phyloP scores from a whole-genome alignment of 1,140 invertebrate species.

The Antheraea mylitta region DNA sequence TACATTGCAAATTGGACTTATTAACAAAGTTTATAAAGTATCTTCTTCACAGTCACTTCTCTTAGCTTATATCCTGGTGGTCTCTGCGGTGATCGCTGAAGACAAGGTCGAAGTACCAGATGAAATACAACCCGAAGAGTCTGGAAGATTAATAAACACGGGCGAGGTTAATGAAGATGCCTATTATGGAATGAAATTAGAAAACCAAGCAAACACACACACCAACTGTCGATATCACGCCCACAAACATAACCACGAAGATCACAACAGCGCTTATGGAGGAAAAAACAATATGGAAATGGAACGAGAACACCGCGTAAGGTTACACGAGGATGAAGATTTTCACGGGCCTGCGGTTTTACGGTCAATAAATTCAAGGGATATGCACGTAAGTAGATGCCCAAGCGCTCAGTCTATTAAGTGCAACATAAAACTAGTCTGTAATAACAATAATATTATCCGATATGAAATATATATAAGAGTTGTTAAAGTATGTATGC shows the following conservation, averaged over 20 bases:
- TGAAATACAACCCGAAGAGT: background rate
- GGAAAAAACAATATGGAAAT: background rate
- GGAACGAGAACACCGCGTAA: background rate
- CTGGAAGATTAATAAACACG: background rate
- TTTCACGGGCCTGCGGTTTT: conserved; percentile 12
- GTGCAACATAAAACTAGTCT: no score
- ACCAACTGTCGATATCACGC: background rate
- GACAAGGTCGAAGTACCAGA: background rate
- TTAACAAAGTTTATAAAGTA: background rate
- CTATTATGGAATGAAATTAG: background rate
- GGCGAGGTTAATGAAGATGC: background rate
- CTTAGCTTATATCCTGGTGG: background rate
- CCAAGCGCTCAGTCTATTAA: background rate
- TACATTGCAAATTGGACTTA: background rate
- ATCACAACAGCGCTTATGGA: background rate
- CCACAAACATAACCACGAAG: background rate
- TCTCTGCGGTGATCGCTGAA: background rate
- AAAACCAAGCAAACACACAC: background rate
- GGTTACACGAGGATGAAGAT: conserved; percentile 3
- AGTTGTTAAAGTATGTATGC: no score
- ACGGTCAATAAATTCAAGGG: conserved; percentile 1
- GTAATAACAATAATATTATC: no score
- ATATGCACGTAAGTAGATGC: conserved; percentile 7
- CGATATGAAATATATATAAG: no score
- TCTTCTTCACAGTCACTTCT: conserved; percentile 1